Evolutionary conservation across 2,113 vertebrate species (phyloP).

Genomic region (Tringa solitaria): DNA sequence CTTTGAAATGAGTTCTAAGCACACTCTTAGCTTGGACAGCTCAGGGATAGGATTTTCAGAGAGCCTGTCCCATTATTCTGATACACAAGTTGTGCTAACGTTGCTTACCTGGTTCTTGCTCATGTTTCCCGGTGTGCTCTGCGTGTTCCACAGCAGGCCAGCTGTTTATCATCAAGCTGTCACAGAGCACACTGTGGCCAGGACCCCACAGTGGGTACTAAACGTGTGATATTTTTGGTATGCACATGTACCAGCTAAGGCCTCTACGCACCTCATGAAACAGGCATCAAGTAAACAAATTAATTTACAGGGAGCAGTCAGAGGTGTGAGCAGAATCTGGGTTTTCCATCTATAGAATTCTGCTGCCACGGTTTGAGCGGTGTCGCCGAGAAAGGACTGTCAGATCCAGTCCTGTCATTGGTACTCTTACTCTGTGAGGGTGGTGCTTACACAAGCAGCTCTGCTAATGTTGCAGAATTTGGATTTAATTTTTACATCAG

Average conservation of each 20-base stretch:
- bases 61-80: not conserved
- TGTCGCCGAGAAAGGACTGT: not conserved
- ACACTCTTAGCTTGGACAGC: not conserved
- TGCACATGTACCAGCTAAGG: not conserved
- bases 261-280: not conserved
- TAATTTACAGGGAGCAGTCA: not conserved
- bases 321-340: not conserved
- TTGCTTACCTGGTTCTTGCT: not conserved
- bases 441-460: not conserved
- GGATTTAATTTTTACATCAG: not conserved
- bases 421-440: not conserved
- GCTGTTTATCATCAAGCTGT: conserved; percentile 49
- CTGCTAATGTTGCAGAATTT: not conserved
- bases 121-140: not conserved
- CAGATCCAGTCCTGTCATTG: not conserved
- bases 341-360: not conserved
- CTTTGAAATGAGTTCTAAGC: not conserved
- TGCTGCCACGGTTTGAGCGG: not conserved
- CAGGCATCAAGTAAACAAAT: conserved; percentile 44
- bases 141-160: not conserved
- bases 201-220: conserved; percentile 42
- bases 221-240: not conserved
- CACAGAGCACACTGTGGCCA: not conserved
- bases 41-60: not conserved
- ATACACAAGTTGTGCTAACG: not conserved